These are phyloP conservation scores for Brachyptera putata DNA, from an alignment of 2,888 invertebrate genomes.

Conservation along the genomic window DNA sequence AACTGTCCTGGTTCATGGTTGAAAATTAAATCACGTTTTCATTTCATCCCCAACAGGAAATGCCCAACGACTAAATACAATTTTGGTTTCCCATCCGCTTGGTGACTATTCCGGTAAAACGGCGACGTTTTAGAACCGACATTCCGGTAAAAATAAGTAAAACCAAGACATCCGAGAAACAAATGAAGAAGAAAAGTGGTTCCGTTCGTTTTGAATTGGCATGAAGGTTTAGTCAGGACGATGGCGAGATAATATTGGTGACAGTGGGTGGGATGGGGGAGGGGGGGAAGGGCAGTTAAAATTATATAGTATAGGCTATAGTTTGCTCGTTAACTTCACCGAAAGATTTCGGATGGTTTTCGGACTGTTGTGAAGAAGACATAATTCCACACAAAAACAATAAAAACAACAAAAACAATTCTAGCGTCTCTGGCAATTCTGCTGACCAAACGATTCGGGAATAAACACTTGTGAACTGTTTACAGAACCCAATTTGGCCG, in stretches of 20 bases:
- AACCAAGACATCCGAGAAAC: background rate
- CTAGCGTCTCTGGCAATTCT: conserved; percentile 1
- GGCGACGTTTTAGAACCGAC: conserved; percentile 3
- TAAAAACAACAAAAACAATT: conserved; percentile 16
- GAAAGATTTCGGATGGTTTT: background rate
- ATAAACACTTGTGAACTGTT: conserved; percentile 30
- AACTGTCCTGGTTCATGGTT: background rate
- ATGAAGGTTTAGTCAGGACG: no score
- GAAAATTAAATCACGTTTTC: conserved; percentile 20
- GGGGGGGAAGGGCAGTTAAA: background rate
- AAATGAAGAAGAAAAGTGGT: background rate
- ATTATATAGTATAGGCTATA: background rate
- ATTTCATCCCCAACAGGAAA: conserved; percentile 16
- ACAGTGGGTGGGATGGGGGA: background rate
- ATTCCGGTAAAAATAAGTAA: background rate
- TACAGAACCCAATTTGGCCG: conserved; percentile 25
- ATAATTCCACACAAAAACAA: background rate
- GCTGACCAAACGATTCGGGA: conserved; percentile 26
- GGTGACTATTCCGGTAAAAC: background rate
- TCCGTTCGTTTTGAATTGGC: background rate
- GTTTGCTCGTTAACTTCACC: no score
- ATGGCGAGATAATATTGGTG: no score
- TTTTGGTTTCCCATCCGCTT: conserved; percentile 19
- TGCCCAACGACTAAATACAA: conserved; percentile 20
- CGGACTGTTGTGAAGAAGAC: background rate